Evolutionary conservation across 2,113 vertebrate species (phyloP).

Genomic region (Brachyhypopomus gauderio): DNA sequence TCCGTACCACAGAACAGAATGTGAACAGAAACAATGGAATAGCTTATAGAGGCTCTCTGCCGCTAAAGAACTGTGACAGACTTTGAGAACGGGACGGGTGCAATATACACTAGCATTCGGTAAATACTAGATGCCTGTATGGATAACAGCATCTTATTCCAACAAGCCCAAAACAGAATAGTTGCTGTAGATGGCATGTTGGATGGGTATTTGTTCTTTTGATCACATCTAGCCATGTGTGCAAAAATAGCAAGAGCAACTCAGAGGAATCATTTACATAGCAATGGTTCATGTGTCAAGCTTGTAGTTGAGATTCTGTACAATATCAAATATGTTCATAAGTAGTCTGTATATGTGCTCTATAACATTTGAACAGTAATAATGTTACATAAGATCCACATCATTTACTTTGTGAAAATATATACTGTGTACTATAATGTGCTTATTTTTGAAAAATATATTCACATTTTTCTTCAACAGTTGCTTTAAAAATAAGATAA

Average conservation of each 20-base stretch:
- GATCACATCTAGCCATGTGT: slow-evolving; percentile 10
- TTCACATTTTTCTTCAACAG: neutral
- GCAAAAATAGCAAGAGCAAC: slow-evolving; percentile 31
- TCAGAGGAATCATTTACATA: slow-evolving; percentile 31
- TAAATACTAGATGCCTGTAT: slow-evolving; percentile 15
- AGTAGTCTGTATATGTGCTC: neutral
- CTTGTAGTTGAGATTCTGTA: slow-evolving; percentile 8
- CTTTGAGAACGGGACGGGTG: neutral
- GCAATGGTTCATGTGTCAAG: slow-evolving; percentile 8
- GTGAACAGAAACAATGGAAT: neutral
- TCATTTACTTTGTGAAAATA: no score
- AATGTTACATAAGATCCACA: neutral
- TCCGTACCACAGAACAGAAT: neutral
- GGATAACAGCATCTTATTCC: slow-evolving; percentile 23
- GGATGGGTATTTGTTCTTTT: slow-evolving; percentile 19
- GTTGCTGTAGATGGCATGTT: slow-evolving; percentile 33
- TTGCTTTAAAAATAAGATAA: neutral
- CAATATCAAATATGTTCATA: slow-evolving; percentile 9
- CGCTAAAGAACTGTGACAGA: neutral
- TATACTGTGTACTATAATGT: neutral
- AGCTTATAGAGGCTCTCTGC: neutral
- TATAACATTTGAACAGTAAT: neutral
- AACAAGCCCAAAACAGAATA: slow-evolving; percentile 31
- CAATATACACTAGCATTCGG: neutral
- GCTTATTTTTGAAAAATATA: no score